These are phyloP conservation scores for Vespertilio murinus DNA, from an alignment of 2,797 vertebrate species.

Conservation along the genomic window DNA sequence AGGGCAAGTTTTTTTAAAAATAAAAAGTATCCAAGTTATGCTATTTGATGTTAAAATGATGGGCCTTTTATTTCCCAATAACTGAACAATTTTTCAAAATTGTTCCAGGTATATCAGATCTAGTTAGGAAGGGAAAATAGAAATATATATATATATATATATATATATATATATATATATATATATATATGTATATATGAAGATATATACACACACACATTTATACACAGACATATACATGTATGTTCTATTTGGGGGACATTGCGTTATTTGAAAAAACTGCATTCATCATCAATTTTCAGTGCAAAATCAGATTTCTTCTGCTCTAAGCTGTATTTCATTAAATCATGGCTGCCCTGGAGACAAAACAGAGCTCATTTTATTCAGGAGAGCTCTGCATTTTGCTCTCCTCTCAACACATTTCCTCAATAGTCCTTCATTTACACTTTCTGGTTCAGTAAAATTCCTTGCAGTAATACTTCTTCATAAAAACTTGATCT, in stretches of 20 bases:
- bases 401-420: slow-evolving; percentile 52
- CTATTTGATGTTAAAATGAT: slow-evolving; percentile 78
- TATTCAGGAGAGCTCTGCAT: not conserved
- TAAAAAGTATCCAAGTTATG: slow-evolving; percentile 53
- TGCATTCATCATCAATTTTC: not conserved
- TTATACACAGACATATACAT: not conserved
- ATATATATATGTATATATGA: not conserved
- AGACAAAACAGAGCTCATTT: slow-evolving; percentile 58
- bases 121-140: slow-evolving; percentile 61
- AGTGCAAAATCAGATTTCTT: not conserved
- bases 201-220: not conserved
- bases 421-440: slow-evolving; percentile 26
- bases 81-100: slow-evolving; percentile 31
- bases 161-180: not conserved
- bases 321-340: not conserved
- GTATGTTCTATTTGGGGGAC: not conserved
- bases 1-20: slow-evolving; percentile 52
- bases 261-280: not conserved
- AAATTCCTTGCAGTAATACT: not conserved
- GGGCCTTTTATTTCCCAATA: slow-evolving; percentile 71
- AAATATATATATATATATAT: not conserved
- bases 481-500: slow-evolving; percentile 8
- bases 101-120: slow-evolving; percentile 48
- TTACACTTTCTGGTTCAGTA: slow-evolving; percentile 46
- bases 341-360: slow-evolving; percentile 8